Base-by-base conservation (phyloP, 1,140 invertebrate species). In the Lysiphlebus fabarum region DNA sequence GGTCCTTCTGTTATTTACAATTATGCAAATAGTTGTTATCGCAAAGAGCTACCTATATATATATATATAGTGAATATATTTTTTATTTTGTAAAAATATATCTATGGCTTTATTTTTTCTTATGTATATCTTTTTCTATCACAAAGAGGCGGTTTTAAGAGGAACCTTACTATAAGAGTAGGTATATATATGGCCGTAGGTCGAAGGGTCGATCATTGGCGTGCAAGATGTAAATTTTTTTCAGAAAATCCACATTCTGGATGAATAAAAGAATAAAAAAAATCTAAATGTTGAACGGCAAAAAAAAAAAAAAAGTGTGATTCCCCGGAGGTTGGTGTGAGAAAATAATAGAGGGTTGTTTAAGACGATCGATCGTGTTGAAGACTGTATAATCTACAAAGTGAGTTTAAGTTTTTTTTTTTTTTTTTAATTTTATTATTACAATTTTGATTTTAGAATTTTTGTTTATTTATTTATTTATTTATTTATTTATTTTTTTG, bases 261-360 rank as follows among this genome's bases (percentile, higher is more conserved):
- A 7, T 2, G 5, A 51, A 51, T 36, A 51, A 38, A 51, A 33
- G 26, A 34, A n/a, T 26, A 26, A 26, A n/a, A n/a, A n/a, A n/a
- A n/a, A n/a, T n/a, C n/a, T 26, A 26, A 26, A 26, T 26, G 17
- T 4, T 26, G 17, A 26, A 26, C 17, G 17, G 17, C n/a, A n/a
- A 49, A 33, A 49, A 49, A 7, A 33, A 49, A 43, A 50, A 58
- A 57, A 37, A 40, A 60, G 47, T 48, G 44, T 12, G 40, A 62
- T 64, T 53, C 62, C 55, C 66, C 63, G 56, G 64, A 54, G 70
- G 70, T 67, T 67, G 65, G 66, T 62, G 68, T 65, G 69, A 26
- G 17, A 26, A 26, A 74, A 76, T 72, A 76, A 74, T 72, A 65
- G 68, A 71, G 71, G 70, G 73, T 67, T 65, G 63, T 66, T 68